Evolutionary conservation across 2,888 invertebrate species (phyloP).

Genomic region (Eledone cirrhosa): DNA sequence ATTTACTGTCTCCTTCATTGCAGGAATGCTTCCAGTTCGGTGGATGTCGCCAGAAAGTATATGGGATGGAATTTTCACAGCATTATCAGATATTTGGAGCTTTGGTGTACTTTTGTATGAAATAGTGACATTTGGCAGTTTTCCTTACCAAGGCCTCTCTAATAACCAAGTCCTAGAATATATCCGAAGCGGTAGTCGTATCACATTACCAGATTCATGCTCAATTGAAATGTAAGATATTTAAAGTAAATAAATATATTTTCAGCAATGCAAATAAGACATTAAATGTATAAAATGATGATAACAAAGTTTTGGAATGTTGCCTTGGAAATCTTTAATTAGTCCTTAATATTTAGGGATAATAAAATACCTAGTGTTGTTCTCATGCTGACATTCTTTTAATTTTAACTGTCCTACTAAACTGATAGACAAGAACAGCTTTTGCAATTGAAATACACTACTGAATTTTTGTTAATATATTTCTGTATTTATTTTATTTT

Average conservation of each 20-base stretch:
- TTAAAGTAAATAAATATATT: not conserved
- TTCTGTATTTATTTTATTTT: too few species aligned
- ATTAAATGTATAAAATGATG: too few species aligned
- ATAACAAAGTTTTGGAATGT: too few species aligned
- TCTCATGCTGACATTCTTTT: too few species aligned
- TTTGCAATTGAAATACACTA: too few species aligned
- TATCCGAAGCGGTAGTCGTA: constrained; percentile 80
- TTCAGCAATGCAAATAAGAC: not conserved
- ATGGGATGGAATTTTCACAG: constrained; percentile 82
- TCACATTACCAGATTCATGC: constrained; percentile 80
- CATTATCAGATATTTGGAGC: constrained; percentile 90
- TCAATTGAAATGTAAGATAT: constrained; percentile 81
- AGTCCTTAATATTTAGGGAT: too few species aligned
- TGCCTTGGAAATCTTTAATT: too few species aligned
- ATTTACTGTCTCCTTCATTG: constrained; percentile 1
- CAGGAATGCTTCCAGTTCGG: constrained; percentile 83
- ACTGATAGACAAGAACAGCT: too few species aligned
- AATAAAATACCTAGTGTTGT: too few species aligned
- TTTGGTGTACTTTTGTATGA: constrained; percentile 84
- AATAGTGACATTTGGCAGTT: constrained; percentile 88
- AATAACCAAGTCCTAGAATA: constrained; percentile 85
- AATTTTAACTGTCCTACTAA: too few species aligned
- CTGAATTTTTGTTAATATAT: too few species aligned
- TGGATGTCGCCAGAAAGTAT: constrained; percentile 95
- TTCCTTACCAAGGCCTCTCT: constrained; percentile 87